These are phyloP conservation scores for Oryctes rhinoceros DNA, from an alignment of 1,140 invertebrate species.

Conservation along the genomic window DNA sequence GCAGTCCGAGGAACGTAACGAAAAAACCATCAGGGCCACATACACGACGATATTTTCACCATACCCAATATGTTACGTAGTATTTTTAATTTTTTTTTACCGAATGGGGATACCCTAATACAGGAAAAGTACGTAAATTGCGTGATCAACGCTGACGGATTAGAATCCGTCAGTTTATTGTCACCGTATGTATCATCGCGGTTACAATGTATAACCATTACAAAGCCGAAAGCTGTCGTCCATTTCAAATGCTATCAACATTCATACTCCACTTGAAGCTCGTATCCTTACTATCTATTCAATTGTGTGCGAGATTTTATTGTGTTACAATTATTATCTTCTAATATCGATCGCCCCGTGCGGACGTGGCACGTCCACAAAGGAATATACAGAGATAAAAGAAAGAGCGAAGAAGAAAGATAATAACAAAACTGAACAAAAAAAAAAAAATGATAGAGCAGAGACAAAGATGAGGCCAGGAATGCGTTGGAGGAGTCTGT, in stretches of 20 bases:
- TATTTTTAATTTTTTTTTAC: too few species aligned
- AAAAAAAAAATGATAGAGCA: not conserved
- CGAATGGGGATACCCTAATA: too few species aligned
- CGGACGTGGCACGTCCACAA: not conserved
- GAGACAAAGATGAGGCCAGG: constrained; percentile 19
- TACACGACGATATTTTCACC: not conserved
- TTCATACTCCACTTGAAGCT: not conserved
- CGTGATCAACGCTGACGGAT: too few species aligned
- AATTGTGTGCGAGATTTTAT: not conserved
- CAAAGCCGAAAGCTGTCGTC: too few species aligned
- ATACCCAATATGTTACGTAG: too few species aligned
- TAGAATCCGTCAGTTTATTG: too few species aligned
- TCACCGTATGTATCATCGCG: not conserved
- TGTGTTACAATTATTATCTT: constrained; percentile 18
- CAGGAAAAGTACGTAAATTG: too few species aligned
- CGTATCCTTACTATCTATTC: not conserved
- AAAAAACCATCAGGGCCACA: not conserved
- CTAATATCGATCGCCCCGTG: not conserved
- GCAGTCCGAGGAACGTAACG: not conserved
- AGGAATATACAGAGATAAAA: not conserved
- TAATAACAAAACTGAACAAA: not conserved
- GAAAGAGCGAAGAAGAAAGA: not conserved
- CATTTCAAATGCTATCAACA: too few species aligned
- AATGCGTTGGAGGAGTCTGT: constrained; percentile 16
- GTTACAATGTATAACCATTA: not conserved